Evolutionary conservation across 2,797 vertebrate species (phyloP).

Genomic region (Falco biarmicus): DNA sequence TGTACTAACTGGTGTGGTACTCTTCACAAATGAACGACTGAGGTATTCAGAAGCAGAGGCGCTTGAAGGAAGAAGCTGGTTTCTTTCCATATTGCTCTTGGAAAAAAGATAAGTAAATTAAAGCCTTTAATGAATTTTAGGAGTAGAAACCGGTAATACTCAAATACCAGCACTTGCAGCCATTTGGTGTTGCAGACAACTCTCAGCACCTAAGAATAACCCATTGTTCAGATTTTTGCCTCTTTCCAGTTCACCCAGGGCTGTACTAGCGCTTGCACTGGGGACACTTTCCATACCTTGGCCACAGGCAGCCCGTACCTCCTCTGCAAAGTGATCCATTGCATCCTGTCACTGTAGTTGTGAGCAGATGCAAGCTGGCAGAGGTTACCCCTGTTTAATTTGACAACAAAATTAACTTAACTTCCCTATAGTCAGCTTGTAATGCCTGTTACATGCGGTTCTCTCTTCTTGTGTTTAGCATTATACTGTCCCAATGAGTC

Average conservation of each 20-base stretch:
- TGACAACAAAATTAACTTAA: neutral
- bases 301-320: neutral
- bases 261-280: neutral
- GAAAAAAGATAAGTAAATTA: neutral
- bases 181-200: accelerated
- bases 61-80: neutral
- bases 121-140: neutral
- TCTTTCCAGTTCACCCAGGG: neutral
- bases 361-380: neutral
- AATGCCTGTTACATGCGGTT: neutral
- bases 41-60: neutral
- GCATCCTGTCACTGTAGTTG: accelerated
- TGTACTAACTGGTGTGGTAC: neutral
- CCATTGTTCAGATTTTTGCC: neutral
- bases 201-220: neutral
- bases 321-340: neutral
- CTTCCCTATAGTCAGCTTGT: neutral
- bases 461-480: neutral
- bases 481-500: neutral
- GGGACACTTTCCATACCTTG: neutral
- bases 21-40: neutral
- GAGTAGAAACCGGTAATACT: neutral
- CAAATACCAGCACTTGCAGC: neutral
- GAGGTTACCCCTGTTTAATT: neutral
- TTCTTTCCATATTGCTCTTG: neutral